Evolutionary conservation across 2,113 vertebrate species (phyloP).

Genomic region (Lasiurus borealis): DNA sequence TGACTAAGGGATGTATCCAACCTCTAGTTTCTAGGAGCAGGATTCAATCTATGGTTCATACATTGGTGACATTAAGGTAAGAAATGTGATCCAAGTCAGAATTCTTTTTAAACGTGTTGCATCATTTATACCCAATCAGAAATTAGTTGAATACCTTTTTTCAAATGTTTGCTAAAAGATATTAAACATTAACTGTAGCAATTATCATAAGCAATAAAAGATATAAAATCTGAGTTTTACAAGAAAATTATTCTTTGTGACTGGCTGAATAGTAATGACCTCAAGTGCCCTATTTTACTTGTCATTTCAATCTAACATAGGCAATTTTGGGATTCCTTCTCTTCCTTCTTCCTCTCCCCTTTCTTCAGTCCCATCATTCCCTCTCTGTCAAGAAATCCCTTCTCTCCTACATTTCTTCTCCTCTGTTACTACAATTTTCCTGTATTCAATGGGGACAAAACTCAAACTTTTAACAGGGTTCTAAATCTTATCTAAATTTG

Average conservation of each 20-base stretch:
- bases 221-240: background rate
- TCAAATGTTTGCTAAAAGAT: background rate
- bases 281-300: background rate
- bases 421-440: background rate
- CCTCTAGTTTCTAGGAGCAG: background rate
- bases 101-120: background rate
- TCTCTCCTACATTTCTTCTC: background rate
- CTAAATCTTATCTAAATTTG: constrained; percentile 38
- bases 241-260: background rate
- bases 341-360: background rate
- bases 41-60: background rate
- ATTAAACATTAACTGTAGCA: background rate
- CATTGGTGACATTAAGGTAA: background rate
- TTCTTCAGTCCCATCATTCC: background rate
- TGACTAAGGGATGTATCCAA: background rate
- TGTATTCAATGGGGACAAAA: background rate
- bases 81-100: background rate
- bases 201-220: background rate
- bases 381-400: no score
- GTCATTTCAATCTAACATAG: background rate
- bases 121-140: background rate
- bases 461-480: background rate
- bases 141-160: background rate
- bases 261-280: background rate
- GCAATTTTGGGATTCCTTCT: background rate